Evolutionary conservation across 2,888 invertebrate genomes (phyloP), one percentile per base, ranked within the genome.

Genomic region (Leptinotarsa peninsularis): DNA sequence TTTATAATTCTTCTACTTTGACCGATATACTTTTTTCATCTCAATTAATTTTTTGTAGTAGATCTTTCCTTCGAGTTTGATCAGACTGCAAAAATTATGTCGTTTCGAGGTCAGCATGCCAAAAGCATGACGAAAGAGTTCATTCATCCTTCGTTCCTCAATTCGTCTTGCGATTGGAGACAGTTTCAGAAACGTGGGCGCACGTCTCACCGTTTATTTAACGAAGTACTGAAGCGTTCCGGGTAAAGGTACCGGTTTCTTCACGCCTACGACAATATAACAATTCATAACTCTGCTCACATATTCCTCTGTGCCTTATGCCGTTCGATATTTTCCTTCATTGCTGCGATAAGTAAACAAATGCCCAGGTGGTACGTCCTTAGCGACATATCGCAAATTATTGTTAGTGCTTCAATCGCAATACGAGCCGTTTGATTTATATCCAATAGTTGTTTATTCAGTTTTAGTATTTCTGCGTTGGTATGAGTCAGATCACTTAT

Each of bases 211-310:
- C 63, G 63, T 33, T 63, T 63, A 63, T 43, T 63, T 17, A 63
- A 63, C 63, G 33, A 63, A 63, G 56, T 58, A 58, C 56, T 58
- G 21, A 49, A 60, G 70, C 70, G 70, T 58, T 49, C 70, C 72
- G 66, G 74, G 77, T 72, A 70, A 72, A 63, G 52, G 68, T 74
- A 77, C 75, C 77, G 75, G 77, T 77, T 77, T 77, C 58, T 77
- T 73, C 43, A 75, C 77, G 75, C 77, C 77, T 58, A 77, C 77
- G 23, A 73, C 63, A 63, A 63, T n/a, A 58, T 4, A 63, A 33
- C 63, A 63, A 63, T 63, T 43, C 63, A 63, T 63, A 33, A 63
- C n/a, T 63, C 63, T 43, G 33, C 33, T 72, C 70, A 54, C 72
- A 54, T 66, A 58, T 27, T 33, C 33, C 33, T 74, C 63, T 49